phyloP scores from a whole-genome alignment of 2,888 invertebrate species.

The Hydropsyche betteni region DNA sequence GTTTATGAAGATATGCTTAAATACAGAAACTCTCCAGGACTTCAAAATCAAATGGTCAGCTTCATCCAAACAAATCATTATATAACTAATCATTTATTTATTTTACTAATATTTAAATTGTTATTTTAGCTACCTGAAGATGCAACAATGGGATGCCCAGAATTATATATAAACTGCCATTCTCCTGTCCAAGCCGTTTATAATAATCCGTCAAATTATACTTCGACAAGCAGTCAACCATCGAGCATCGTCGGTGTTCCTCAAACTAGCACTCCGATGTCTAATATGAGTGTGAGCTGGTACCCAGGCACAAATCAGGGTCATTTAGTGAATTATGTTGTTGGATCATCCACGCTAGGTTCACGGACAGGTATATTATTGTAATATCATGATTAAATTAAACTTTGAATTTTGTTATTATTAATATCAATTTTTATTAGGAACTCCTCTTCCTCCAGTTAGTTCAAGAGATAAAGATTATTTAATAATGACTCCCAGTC shows the following conservation, averaged over 20 bases:
- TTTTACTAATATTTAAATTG: not conserved
- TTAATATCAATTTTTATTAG: not conserved
- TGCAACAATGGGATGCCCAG: constrained; percentile 35
- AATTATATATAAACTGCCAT: constrained; percentile 47
- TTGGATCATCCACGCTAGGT: constrained; percentile 32
- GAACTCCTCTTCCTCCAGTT: constrained; percentile 34
- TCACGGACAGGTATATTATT: constrained; percentile 45
- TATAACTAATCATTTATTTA: not conserved
- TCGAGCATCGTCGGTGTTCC: constrained; percentile 31
- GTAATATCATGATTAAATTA: not conserved
- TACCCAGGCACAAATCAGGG: constrained; percentile 29
- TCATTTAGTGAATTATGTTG: constrained; percentile 44
- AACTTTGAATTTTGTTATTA: not conserved
- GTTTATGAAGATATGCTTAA: constrained; percentile 68
- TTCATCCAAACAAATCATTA: not conserved
- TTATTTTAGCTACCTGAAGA: constrained; percentile 28
- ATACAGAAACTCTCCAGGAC: constrained; percentile 55
- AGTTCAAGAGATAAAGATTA: constrained; percentile 48
- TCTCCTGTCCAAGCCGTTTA: constrained; percentile 46
- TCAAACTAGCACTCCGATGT: constrained; percentile 8
- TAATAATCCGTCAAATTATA: constrained; percentile 36
- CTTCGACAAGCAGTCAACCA: constrained; percentile 39
- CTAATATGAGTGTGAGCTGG: constrained; percentile 37
- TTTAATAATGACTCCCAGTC: constrained; percentile 49
- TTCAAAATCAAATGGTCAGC: constrained; percentile 41